Base-by-base conservation (phyloP, 2,113 vertebrate species). In the Nibea coibor region DNA sequence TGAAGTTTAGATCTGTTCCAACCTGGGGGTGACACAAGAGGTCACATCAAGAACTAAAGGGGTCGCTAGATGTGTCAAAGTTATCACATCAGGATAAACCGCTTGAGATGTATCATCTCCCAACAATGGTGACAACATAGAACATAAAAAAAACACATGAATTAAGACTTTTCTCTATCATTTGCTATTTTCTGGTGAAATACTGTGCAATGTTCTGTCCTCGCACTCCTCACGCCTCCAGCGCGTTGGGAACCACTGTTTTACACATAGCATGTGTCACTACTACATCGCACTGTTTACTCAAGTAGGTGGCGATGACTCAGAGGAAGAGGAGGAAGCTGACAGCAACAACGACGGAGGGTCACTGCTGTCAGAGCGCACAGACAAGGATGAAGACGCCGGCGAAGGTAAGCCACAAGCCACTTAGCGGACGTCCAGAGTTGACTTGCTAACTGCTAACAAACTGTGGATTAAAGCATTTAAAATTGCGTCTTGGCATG, bases 361-460 rank as follows among this genome's bases (percentile, higher is more conserved):
- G 54, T 98, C 97, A 0, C 69, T 97, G 90, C 94, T 95, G 39
- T 99, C 97, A 0, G 97, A 99, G 75, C 96, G 94, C 39, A 94
- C 71, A 0, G 97, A 99, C 92, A 97, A 96, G 85, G 97, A 99
- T 15, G 97, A 99, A 2, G 98, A 99, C 39, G 70, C 73, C 0
- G 93, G 91, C 59, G 97, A 99, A 82, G 97, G 98, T 99, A 74
- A 85, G 65, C 70, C 79, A 76, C 77, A 78, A 24, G n/a, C 82
- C 82, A 65, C 65, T 87, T 72, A 57, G 65, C 70, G 31, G 20
- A 26, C 15, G 28, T 68, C 64, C 62, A 35, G 31, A 50, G 9
- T 14, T 65, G 72, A 80, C 70, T 45, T 0, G 17, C 65, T 82
- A 72, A 72, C 63, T 68, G 76, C 80, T 81, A 45, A 56, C 82